Evolutionary conservation across 2,797 vertebrate species (phyloP), one percentile per base, ranked within the genome.

Genomic region (Synaphobranchus kaupii): DNA sequence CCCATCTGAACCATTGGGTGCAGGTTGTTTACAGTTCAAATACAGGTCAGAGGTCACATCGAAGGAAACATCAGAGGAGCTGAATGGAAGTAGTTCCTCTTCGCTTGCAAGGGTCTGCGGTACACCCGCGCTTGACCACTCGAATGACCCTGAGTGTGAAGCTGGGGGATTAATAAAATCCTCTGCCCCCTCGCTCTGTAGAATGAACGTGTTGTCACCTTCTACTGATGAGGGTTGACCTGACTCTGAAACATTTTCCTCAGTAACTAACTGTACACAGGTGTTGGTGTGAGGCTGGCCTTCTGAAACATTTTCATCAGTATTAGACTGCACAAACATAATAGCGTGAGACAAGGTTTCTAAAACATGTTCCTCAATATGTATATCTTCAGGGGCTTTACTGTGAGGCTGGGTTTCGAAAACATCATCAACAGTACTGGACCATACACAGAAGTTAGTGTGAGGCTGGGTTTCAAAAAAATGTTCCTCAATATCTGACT

Each of bases 21-120:
- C 9, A 54, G 48, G 58, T 66, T 88, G 86, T 60, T 87, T 86
- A 87, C 71, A 87, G 63, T 86, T 84, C 47, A 84, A 31, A 25
- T 85, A 47, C 68, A 89, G 85, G 68, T 84, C 85, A 87, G 60
- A 52, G 66, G 68, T 82, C 31, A 80, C n/a, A 22, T 86, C 83
- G 81, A 84, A 76, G 73, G 80, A 84, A 48, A 81, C 71, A 48
- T 89, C 84, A 80, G 87, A 76, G 22, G 83, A 47, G 48, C 83
- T 82, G 12, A 80, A 52, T 47, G 58, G 48, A 85, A 17, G 73
- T 25, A 34, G 50, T 78, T 89, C 85, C 10, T 84, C 80, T 48
- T 58, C n/a, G 71, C 63, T 78, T 84, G 52, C 54, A 54, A 60
- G 54, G 39, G 3, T 71, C n/a, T 83, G 22, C 22, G 47, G 52